These are phyloP conservation scores for Tapirus terrestris DNA, from an alignment of 2,113 vertebrate species.

Conservation along the genomic window DNA sequence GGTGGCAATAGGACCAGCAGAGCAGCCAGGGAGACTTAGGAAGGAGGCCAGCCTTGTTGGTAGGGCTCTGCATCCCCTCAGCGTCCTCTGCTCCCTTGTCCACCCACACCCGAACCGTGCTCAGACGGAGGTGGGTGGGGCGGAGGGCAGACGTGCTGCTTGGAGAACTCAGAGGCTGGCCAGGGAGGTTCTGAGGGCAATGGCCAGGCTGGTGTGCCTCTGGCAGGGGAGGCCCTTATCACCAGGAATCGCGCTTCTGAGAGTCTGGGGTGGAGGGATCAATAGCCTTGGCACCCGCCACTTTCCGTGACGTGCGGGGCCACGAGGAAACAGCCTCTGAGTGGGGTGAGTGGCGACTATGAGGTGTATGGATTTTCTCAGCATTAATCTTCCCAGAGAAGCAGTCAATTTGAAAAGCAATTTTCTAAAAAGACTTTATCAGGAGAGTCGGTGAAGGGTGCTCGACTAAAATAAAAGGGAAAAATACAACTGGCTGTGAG, in stretches of 20 bases:
- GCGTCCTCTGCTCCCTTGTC: rapidly evolving
- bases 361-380: background rate
- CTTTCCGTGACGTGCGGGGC: rapidly evolving
- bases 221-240: background rate
- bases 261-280: background rate
- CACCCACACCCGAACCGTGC: background rate
- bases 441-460: background rate
- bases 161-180: background rate
- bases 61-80: background rate
- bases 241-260: background rate
- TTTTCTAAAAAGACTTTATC: constrained; percentile 68
- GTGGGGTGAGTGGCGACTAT: background rate
- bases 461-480: background rate
- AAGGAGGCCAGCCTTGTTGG: background rate
- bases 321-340: background rate
- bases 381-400: constrained; percentile 48
- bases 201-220: background rate
- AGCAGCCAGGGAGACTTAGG: background rate
- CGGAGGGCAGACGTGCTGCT: background rate
- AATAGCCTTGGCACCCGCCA: background rate
- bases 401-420: constrained; percentile 66
- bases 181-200: too few species aligned
- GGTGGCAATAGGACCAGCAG: rapidly evolving
- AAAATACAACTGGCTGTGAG: background rate
- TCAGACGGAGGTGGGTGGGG: background rate